Base-by-base conservation (phyloP, 2,888 invertebrate species). In the Noctua pronuba region DNA sequence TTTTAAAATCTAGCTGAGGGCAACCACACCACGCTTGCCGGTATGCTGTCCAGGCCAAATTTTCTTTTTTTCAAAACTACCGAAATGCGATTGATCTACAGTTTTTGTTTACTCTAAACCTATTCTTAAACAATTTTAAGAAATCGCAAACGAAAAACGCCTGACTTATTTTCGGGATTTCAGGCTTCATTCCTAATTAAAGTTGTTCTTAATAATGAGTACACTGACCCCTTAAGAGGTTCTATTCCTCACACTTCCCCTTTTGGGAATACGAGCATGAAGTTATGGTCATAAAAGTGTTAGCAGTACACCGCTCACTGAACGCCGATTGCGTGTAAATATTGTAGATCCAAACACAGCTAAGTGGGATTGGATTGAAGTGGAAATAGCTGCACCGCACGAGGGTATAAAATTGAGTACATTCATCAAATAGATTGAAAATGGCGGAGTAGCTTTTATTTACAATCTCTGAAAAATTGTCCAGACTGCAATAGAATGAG, bases 281-380 rank as follows among this genome's bases (percentile, higher is more conserved):
- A 24, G 41, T 41, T 13, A 74, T 35, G 38, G 58, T 46, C 28
- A 70, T 77, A 79, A 79, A 80, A 85, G 69, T 66, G 72, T 86
- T 74, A 35, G 64, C 46, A 65, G 62, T 73, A 65, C 52, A 75
- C 21, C 66, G 64, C 62, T 55, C 67, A 65, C 55, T 58, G 44
- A 64, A 62, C 46, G 83, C 60, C 68, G 86, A 83, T 78, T 83
- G 83, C 55, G 55, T 65, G 79, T 83, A 75, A 86, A 86, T 78
- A 84, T 78, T 86, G 86, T 75, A 83, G 52, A 60, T 41, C 72
- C 68, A 86, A 77, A 86, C 72, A 75, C 35, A 38, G 44, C 60
- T 64, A 66, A 75, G 73, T 78, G 69, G 58, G n/a, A 84, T 78
- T 83, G 86, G 67, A 82, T 75, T 60, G 44, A 70, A 78, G 58